phyloP scores from a whole-genome alignment of 1,140 invertebrate genomes.

The Ectropis grisescens region DNA sequence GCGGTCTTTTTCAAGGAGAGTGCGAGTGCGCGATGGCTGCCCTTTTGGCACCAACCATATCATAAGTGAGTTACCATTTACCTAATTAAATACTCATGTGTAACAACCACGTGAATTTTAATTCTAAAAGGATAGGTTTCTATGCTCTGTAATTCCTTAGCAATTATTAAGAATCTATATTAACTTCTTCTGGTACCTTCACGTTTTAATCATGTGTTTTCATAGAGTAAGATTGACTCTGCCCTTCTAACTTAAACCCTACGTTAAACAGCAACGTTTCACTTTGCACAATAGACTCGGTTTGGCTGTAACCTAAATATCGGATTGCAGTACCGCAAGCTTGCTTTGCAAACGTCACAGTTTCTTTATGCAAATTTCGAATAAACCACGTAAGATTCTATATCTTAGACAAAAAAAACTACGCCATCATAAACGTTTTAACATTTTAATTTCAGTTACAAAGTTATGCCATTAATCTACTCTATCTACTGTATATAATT shows the following conservation, averaged over 20 bases:
- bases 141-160: too few relatives aligned
- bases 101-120: too few relatives aligned
- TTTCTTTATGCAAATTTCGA: constrained; percentile 34
- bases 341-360: constrained; percentile 38
- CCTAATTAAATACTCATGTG: too few relatives aligned
- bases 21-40: too few relatives aligned
- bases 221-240: too few relatives aligned
- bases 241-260: constrained; percentile 17
- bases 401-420: neutral
- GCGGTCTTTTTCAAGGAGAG: too few relatives aligned
- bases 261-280: constrained; percentile 50
- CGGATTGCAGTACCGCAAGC: constrained; percentile 50
- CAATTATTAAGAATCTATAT: too few relatives aligned
- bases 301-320: constrained; percentile 67
- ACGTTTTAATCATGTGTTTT: too few relatives aligned
- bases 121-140: too few relatives aligned
- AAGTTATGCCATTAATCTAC: neutral
- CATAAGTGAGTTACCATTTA: too few relatives aligned
- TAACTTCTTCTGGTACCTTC: too few relatives aligned
- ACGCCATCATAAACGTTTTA: neutral
- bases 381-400: neutral
- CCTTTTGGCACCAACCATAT: too few relatives aligned
- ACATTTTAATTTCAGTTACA: constrained; percentile 1
- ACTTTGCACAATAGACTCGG: constrained; percentile 64
- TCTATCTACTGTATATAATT: neutral